phyloP scores from a whole-genome alignment of 2,888 invertebrate genomes.

The Eupithecia exiguata region DNA sequence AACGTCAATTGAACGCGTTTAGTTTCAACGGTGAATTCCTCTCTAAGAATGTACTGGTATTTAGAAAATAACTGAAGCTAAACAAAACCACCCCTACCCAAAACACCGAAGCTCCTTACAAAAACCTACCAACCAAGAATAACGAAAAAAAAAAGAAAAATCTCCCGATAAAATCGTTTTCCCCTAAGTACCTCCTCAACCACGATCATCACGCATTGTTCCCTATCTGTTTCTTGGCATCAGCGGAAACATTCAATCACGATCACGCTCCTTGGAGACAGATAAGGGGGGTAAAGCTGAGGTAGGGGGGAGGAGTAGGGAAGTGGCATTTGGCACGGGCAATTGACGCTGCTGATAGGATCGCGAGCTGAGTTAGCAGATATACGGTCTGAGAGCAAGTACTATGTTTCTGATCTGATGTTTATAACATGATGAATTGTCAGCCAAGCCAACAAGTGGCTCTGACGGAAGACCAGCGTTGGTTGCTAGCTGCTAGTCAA shows the following conservation, averaged over 20 bases:
- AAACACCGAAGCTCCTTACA: background rate
- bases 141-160: slow-evolving; percentile 21
- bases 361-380: slow-evolving; percentile 81
- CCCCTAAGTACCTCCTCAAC: slow-evolving; percentile 29
- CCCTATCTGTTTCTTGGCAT: slow-evolving; percentile 68
- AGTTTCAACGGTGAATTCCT: too few relatives aligned
- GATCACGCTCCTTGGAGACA: slow-evolving; percentile 63
- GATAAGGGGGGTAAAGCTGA: slow-evolving; percentile 62
- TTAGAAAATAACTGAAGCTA: too few relatives aligned
- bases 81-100: background rate
- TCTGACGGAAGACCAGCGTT: too few relatives aligned
- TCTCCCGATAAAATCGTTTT: slow-evolving; percentile 19
- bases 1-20: too few relatives aligned
- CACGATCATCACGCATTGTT: slow-evolving; percentile 58
- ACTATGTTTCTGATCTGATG: background rate
- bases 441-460: too few relatives aligned
- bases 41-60: too few relatives aligned
- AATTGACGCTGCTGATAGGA: slow-evolving; percentile 84
- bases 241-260: slow-evolving; percentile 81
- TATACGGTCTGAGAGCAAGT: slow-evolving; percentile 49
- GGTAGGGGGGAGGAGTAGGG: slow-evolving; percentile 53
- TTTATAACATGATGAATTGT: too few relatives aligned
- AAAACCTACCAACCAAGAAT: slow-evolving; percentile 6
- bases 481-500: too few relatives aligned
- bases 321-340: slow-evolving; percentile 84